phyloP scores from a whole-genome alignment of 2,797 vertebrate species.

The Coranthus polyacanthus region DNA sequence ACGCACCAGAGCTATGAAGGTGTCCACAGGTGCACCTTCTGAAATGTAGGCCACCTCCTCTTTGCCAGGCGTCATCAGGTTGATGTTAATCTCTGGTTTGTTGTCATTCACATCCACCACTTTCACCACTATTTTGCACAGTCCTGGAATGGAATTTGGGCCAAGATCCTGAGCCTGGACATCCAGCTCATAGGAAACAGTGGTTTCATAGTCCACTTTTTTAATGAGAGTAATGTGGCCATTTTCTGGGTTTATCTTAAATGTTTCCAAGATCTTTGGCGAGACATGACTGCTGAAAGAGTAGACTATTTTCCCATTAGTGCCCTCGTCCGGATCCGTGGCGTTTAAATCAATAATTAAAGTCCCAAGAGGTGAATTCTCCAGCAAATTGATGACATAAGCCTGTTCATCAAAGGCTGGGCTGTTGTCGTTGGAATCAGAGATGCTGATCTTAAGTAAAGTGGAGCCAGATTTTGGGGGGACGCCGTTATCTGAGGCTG shows the following conservation, averaged over 20 bases:
- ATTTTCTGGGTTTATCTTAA: conserved; percentile 92
- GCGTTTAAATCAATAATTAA: conserved; percentile 95
- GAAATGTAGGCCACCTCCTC: conserved; percentile 95
- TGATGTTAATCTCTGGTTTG: conserved; percentile 96
- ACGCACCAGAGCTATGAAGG: conserved; percentile 94
- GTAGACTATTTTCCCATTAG: conserved; percentile 95
- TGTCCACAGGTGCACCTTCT: conserved; percentile 92
- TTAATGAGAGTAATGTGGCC: conserved; percentile 93
- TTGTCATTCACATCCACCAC: conserved; percentile 97
- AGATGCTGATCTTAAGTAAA: conserved; percentile 93
- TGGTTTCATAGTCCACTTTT: conserved; percentile 94
- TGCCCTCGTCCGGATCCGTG: conserved; percentile 97
- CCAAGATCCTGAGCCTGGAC: conserved; percentile 96
- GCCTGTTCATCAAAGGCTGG: conserved; percentile 92
- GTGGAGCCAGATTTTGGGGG: conserved; percentile 93
- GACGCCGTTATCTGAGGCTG: conserved; percentile 92
- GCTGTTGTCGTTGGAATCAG: conserved; percentile 98
- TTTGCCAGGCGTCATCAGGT: conserved; percentile 94
- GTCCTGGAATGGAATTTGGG: conserved; percentile 96
- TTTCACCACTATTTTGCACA: conserved; percentile 97
- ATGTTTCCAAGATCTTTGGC: conserved; percentile 93
- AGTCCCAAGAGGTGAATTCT: conserved; percentile 91
- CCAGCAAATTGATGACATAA: conserved; percentile 89
- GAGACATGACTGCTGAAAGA: conserved; percentile 96
- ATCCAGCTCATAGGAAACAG: conserved; percentile 94